Evolutionary conservation across 2,888 invertebrate genomes (phyloP).

Genomic region (Rhaphigaster nebulosa): DNA sequence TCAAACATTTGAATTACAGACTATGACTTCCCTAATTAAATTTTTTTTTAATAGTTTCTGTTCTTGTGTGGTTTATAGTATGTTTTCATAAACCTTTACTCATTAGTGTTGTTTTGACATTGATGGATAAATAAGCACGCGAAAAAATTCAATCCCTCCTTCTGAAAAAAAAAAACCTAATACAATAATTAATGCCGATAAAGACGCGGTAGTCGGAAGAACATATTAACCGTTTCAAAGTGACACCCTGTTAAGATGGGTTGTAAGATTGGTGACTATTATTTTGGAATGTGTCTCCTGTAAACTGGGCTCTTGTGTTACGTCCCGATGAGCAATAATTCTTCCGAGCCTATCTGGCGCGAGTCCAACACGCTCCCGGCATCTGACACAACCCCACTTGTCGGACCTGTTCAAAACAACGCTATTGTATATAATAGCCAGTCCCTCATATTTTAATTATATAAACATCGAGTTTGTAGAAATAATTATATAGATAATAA

Average conservation of each 20-base stretch:
- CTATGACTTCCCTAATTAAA: no score
- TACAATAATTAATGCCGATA: not conserved
- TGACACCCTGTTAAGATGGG: not conserved
- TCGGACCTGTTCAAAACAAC: not conserved
- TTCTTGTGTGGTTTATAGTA: no score
- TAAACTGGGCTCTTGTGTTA: not conserved
- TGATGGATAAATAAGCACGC: not conserved
- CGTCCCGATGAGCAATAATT: not conserved
- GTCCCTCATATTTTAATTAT: not conserved
- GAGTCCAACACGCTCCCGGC: not conserved
- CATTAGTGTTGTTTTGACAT: not conserved
- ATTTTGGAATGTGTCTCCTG: constrained; percentile 1
- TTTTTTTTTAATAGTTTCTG: no score
- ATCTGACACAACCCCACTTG: not conserved
- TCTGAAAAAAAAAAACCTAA: not conserved
- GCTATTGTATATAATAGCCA: not conserved
- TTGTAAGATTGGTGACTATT: not conserved
- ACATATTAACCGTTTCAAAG: not conserved
- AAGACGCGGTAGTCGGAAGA: not conserved
- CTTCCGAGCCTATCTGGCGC: not conserved
- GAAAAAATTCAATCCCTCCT: not conserved
- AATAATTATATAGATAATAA: not conserved
- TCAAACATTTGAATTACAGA: no score
- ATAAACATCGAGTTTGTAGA: not conserved
- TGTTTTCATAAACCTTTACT: no score